A percentile compares a stretch with the other conserved stretches of the same genome.
Evolutionary conservation across 2,888 invertebrate species (phyloP).

Genomic region (Melanotus villosus): DNA sequence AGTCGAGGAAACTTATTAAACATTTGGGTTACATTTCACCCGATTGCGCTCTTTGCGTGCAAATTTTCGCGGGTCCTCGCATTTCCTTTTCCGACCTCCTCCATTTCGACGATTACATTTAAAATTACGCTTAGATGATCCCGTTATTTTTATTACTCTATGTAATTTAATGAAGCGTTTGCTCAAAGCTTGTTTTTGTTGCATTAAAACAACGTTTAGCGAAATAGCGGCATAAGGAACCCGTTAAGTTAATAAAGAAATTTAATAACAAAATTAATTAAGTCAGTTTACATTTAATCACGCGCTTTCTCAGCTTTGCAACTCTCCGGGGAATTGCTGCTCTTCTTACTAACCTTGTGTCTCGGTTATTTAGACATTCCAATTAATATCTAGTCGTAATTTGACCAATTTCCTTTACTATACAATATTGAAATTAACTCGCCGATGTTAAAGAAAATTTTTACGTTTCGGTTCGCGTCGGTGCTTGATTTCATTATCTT

Average conservation of each 20-base stretch:
- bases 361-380: background rate
- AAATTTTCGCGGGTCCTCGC: constrained; percentile 34
- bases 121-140: constrained; percentile 25
- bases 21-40: constrained; percentile 39
- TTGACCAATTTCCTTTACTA: background rate
- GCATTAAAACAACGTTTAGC: constrained; percentile 4
- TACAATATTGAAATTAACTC: background rate
- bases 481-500: background rate
- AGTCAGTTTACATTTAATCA: constrained; percentile 35
- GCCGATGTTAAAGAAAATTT: background rate
- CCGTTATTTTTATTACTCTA: constrained; percentile 14
- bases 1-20: constrained; percentile 41
- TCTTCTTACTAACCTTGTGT: background rate
- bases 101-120: constrained; percentile 38
- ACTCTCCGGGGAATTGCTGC: background rate
- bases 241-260: constrained; percentile 26
- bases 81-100: constrained; percentile 30
- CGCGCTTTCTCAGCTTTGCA: constrained; percentile 17
- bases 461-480: background rate
- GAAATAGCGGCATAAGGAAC: constrained; percentile 3
- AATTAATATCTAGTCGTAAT: constrained; percentile 3
- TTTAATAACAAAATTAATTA: constrained; percentile 31
- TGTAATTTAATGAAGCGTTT: constrained; percentile 26
- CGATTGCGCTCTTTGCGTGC: constrained; percentile 37
- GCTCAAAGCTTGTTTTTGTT: constrained; percentile 6